Evolutionary conservation across 2,888 invertebrate genomes (phyloP).

Genomic region (Megastigmus dorsalis): DNA sequence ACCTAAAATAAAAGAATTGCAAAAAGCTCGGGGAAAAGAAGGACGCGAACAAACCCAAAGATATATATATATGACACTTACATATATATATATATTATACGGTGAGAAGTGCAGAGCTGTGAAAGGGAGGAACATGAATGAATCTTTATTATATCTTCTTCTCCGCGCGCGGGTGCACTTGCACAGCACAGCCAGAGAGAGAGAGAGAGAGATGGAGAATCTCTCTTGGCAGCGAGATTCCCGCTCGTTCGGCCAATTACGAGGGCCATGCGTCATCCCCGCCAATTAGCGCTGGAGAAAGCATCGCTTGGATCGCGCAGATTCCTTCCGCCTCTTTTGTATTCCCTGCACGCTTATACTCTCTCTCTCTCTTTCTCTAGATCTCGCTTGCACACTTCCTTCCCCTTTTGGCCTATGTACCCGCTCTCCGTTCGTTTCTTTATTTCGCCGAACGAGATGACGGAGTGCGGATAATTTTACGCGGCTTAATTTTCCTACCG

Average conservation of each 20-base stretch:
- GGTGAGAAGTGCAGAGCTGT: no score
- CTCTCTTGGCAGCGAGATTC: background rate
- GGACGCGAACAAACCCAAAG: background rate
- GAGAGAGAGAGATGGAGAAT: no score
- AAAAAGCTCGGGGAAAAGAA: background rate
- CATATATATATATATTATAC: no score
- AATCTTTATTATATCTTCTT: no score
- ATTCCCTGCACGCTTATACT: no score
- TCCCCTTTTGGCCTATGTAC: no score
- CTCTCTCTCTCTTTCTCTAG: background rate
- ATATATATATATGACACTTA: no score
- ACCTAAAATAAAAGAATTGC: no score
- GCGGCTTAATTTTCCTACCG: no score
- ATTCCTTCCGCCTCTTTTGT: slow-evolving; percentile 44
- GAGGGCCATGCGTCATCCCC: slow-evolving; percentile 71
- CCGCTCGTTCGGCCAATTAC: slow-evolving; percentile 71
- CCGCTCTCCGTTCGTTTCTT: background rate
- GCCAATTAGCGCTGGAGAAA: slow-evolving; percentile 72
- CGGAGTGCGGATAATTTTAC: slow-evolving; percentile 69
- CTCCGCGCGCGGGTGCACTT: background rate
- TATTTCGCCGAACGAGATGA: slow-evolving; percentile 56
- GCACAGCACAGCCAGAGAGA: background rate
- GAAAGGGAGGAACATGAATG: background rate
- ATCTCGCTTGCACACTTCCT: background rate
- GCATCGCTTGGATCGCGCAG: slow-evolving; percentile 54